A percentile compares a stretch with the other conserved stretches of the same genome.
Conservation (phyloP, 2,797 vertebrate genomes). For the Sternarchorhynchus goeldii region DNA sequence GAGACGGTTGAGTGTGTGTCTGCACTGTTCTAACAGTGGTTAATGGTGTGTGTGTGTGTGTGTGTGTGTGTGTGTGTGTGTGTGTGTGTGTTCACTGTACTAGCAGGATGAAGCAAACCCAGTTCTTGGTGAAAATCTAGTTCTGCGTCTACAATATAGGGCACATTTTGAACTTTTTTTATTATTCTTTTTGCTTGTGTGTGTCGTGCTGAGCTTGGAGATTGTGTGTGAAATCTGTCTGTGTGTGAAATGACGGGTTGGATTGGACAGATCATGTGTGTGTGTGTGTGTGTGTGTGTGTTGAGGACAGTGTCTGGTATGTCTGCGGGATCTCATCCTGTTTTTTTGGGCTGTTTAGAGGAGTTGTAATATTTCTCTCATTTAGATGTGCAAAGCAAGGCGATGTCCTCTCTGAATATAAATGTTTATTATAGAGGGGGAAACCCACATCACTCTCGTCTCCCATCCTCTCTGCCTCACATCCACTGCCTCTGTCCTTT, state of each 20-base stretch:
- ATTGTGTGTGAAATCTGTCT: conserved; percentile 53
- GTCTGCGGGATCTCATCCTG: conserved; percentile 39
- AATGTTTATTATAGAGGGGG: conserved; percentile 20
- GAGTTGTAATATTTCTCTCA: conserved; percentile 39
- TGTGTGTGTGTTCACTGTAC: conserved; percentile 1
- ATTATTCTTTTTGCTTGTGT: conserved; percentile 20
- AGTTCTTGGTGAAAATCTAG: conserved; percentile 2
- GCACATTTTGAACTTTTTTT: conserved; percentile 14
- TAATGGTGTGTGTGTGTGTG: conserved; percentile 50
- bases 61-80: not conserved
- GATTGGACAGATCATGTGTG: conserved; percentile 32
- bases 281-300: conserved; percentile 33
- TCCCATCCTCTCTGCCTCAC: conserved; percentile 8
- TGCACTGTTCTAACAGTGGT: not conserved
- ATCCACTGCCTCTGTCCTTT: not conserved
- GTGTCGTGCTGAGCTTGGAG: conserved; percentile 46
- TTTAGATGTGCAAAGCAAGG: conserved; percentile 25
- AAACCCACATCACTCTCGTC: conserved; percentile 31
- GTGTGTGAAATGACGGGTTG: conserved; percentile 50
- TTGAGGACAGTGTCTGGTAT: conserved; percentile 32
- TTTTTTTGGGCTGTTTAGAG: conserved; percentile 30
- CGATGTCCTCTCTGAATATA: conserved; percentile 27
- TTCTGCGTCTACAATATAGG: conserved; percentile 2
- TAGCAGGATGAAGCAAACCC: not conserved
- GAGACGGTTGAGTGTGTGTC: conserved; percentile 13